A percentile compares a stretch with the other conserved stretches of the same genome.
phyloP scores from a whole-genome alignment of 2,113 vertebrate species.

The Laterallus jamaicensis region DNA sequence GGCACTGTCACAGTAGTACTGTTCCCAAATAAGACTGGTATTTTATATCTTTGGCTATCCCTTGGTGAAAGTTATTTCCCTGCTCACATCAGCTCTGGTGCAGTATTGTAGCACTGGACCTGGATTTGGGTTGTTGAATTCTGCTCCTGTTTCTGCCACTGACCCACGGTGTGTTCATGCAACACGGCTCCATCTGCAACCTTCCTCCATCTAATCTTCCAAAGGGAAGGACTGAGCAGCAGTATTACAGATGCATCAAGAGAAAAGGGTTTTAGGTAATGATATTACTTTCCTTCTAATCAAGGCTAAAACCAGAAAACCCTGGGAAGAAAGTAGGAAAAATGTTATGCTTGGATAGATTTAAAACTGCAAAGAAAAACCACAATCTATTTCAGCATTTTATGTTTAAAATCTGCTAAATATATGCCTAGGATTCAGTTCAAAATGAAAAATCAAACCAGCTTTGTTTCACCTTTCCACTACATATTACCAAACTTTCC shows the following conservation, averaged over 20 bases:
- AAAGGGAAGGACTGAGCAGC: background rate
- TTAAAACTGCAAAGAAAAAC: background rate
- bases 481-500: background rate
- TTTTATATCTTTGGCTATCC: background rate
- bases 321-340: background rate
- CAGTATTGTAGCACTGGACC: too few species aligned
- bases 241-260: background rate
- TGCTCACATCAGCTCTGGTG: background rate
- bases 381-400: background rate
- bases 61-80: background rate
- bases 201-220: background rate
- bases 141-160: background rate
- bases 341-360: background rate
- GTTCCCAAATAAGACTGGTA: background rate
- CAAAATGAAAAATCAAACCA: background rate
- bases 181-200: background rate
- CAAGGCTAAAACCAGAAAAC: background rate
- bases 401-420: background rate
- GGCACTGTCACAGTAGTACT: background rate
- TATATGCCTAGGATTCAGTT: background rate
- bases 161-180: fast-evolving
- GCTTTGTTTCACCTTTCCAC: background rate
- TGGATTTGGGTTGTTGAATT: background rate
- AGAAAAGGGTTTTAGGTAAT: background rate
- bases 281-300: background rate